A percentile compares a stretch with the other conserved stretches of the same genome.
These are phyloP conservation scores for Sebastolobus alascanus DNA, from an alignment of 2,797 vertebrate species.

Conservation along the genomic window DNA sequence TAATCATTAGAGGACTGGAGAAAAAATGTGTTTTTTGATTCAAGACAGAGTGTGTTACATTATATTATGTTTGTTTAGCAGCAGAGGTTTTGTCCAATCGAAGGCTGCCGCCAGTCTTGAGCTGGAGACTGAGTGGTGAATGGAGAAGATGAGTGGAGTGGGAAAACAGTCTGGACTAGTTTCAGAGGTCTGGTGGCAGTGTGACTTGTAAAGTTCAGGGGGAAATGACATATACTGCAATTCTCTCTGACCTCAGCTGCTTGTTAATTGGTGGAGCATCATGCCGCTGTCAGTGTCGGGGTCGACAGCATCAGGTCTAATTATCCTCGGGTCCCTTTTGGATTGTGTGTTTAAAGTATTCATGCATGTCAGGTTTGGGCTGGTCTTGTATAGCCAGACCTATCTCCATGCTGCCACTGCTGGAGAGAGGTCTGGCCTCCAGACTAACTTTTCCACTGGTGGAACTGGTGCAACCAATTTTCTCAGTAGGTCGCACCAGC, in stretches of 20 bases:
- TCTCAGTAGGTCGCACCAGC: no score
- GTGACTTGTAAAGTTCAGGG: not conserved
- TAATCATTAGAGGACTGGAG: not conserved
- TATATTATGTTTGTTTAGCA: not conserved
- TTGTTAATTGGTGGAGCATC: conserved; percentile 10
- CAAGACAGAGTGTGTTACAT: not conserved
- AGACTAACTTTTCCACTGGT: not conserved
- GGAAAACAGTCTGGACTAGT: not conserved
- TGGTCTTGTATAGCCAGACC: not conserved
- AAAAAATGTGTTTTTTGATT: no score
- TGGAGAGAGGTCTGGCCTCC: not conserved
- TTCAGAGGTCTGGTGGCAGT: not conserved
- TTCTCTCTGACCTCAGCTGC: not conserved
- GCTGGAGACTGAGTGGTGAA: no score
- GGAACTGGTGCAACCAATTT: no score
- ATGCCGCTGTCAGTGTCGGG: conserved; percentile 10
- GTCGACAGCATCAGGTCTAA: not conserved
- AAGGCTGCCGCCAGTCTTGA: not conserved
- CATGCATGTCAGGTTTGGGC: not conserved
- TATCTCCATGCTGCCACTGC: not conserved
- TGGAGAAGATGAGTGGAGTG: not conserved
- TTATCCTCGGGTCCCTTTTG: not conserved
- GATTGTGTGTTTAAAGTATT: not conserved
- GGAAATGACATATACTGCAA: conserved; percentile 1
- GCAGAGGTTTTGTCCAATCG: not conserved